Evolutionary conservation across 2,888 invertebrate species (phyloP).

Genomic region (Parnassius orleans): DNA sequence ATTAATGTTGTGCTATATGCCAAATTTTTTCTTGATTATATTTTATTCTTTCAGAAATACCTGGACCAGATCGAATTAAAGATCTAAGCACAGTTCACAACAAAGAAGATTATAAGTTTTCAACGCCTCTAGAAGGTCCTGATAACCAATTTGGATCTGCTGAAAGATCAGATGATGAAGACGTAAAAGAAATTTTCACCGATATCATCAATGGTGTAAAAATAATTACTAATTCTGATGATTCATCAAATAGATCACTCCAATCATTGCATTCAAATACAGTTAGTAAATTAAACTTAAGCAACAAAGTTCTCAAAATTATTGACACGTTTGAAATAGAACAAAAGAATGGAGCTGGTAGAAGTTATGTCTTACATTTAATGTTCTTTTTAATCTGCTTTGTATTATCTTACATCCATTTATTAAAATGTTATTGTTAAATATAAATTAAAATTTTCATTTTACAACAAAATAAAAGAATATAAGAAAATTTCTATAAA

Average conservation of each 20-base stretch:
- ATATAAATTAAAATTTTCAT: too few species aligned
- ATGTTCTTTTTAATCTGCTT: conserved; percentile 6
- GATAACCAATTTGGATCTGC: conserved; percentile 87
- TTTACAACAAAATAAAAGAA: background rate
- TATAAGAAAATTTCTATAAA: background rate
- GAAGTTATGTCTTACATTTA: conserved; percentile 34
- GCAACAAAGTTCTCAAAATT: conserved; percentile 69
- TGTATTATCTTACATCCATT: background rate
- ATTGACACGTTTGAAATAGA: conserved; percentile 55
- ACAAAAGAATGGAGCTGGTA: conserved; percentile 23
- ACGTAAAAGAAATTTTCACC: conserved; percentile 57
- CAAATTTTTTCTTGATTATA: background rate
- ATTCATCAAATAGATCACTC: conserved; percentile 50
- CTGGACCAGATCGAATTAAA: conserved; percentile 82
- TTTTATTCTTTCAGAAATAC: conserved; percentile 82
- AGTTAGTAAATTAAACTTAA: conserved; percentile 57
- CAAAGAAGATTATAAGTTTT: conserved; percentile 80
- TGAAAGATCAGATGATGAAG: conserved; percentile 85
- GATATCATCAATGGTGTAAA: conserved; percentile 33
- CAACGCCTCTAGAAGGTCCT: conserved; percentile 74
- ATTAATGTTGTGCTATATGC: too few species aligned
- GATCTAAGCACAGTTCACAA: conserved; percentile 74
- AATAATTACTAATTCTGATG: conserved; percentile 39
- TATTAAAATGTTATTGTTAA: too few species aligned
- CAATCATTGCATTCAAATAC: conserved; percentile 42